phyloP scores from a whole-genome alignment of 2,797 vertebrate species.

The Rhinichthys osculus region DNA sequence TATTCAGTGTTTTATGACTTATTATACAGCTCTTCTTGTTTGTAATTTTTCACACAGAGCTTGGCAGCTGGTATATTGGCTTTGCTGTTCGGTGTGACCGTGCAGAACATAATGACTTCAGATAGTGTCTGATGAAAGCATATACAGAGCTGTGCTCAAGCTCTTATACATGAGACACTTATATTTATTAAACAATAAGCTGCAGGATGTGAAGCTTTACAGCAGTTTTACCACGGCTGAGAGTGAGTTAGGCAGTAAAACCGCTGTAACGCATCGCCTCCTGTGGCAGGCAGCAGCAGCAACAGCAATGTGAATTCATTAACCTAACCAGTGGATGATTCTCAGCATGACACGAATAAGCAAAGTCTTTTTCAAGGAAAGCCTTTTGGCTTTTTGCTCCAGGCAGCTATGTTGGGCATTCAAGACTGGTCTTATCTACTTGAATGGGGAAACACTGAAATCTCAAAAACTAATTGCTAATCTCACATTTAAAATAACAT shows the following conservation, averaged over 20 bases:
- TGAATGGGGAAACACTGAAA: background rate
- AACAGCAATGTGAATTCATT: background rate
- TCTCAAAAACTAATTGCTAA: background rate
- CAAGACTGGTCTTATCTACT: background rate
- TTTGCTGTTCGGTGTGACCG: slow-evolving; percentile 2
- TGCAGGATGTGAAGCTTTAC: background rate
- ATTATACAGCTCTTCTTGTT: slow-evolving; percentile 5
- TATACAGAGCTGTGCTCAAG: background rate
- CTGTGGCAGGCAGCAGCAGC: background rate
- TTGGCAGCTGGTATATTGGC: slow-evolving; percentile 25
- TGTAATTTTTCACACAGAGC: slow-evolving; percentile 21
- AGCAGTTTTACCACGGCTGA: background rate
- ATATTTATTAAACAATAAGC: slow-evolving; percentile 29
- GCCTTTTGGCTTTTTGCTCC: background rate
- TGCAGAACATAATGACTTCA: slow-evolving; percentile 1
- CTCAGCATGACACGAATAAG: background rate
- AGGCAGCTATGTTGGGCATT: background rate
- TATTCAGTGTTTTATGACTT: slow-evolving; percentile 16
- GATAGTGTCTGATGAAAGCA: slow-evolving; percentile 16
- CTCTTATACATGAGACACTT: background rate
- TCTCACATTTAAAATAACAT: background rate
- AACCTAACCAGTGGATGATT: background rate
- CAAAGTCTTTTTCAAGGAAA: background rate
- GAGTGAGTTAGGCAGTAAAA: background rate
- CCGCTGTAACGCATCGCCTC: background rate